Percentiles rank a stretch among this genome's conserved stretches.
phyloP scores from a whole-genome alignment of 2,113 vertebrate species.

The human region DNA sequence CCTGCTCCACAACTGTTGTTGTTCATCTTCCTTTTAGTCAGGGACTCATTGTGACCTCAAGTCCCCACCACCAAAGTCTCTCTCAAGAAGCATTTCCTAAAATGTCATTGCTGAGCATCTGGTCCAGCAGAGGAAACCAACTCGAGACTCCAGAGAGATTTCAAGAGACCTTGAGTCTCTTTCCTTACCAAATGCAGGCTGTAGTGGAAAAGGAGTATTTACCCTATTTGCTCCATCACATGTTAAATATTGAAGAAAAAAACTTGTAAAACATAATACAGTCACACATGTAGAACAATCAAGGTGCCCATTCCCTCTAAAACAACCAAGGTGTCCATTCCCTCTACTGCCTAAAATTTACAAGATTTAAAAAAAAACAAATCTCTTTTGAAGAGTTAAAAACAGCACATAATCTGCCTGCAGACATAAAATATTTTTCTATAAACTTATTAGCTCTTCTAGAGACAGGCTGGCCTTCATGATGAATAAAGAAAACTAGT shows the following conservation, averaged over 20 bases:
- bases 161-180: not conserved
- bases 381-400: not conserved
- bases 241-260: not conserved
- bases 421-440: not conserved
- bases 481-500: not conserved
- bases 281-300: constrained; percentile 5
- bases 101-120: not conserved
- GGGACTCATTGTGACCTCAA: not conserved
- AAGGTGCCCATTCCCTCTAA: not conserved
- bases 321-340: not conserved
- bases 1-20: too few relatives aligned
- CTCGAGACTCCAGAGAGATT: not conserved
- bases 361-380: not conserved
- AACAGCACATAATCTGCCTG: not conserved
- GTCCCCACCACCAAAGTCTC: not conserved
- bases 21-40: not conserved
- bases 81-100: not conserved
- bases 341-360: not conserved
- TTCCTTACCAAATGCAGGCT: not conserved
- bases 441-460: not conserved
- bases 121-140: not conserved
- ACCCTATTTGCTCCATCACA: not conserved
- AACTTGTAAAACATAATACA: not conserved
- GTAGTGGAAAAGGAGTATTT: not conserved
- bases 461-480: not conserved